Evolutionary conservation across 2,113 vertebrate species (phyloP).

Genomic region (Gymnogyps californianus): DNA sequence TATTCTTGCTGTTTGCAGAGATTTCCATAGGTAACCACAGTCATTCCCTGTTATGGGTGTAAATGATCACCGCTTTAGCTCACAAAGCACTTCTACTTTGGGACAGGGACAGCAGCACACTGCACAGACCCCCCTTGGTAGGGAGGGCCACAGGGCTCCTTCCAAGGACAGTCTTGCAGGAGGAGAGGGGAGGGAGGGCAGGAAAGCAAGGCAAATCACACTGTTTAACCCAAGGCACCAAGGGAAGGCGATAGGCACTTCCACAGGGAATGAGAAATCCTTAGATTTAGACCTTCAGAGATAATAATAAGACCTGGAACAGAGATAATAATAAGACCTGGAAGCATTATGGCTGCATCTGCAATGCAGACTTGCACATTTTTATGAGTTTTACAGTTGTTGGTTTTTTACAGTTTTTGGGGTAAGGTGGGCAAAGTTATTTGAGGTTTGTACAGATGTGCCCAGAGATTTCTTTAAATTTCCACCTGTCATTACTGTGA

Average conservation of each 20-base stretch:
- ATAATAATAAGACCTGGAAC: neutral
- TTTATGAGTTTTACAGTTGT: neutral
- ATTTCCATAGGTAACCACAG: neutral
- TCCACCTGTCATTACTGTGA: neutral
- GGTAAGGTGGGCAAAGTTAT: neutral
- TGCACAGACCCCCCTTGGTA: neutral
- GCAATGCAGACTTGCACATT: neutral
- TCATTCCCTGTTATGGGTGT: fast-evolving
- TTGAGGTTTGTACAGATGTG: neutral
- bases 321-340: neutral
- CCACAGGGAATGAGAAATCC: neutral
- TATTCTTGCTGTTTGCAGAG: neutral
- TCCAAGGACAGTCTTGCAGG: fast-evolving
- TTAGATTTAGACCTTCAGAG: neutral
- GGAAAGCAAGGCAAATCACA: neutral
- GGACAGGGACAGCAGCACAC: neutral
- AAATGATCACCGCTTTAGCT: neutral
- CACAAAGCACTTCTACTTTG: neutral
- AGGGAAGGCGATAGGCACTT: neutral
- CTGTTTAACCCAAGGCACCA: neutral
- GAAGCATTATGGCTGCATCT: neutral
- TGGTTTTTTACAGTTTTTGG: neutral
- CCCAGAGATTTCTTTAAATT: neutral
- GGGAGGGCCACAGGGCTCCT: neutral
- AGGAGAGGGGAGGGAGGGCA: neutral